These are phyloP conservation scores for Pyrrhia umbra DNA, from an alignment of 2,888 invertebrate genomes.

Conservation along the genomic window DNA sequence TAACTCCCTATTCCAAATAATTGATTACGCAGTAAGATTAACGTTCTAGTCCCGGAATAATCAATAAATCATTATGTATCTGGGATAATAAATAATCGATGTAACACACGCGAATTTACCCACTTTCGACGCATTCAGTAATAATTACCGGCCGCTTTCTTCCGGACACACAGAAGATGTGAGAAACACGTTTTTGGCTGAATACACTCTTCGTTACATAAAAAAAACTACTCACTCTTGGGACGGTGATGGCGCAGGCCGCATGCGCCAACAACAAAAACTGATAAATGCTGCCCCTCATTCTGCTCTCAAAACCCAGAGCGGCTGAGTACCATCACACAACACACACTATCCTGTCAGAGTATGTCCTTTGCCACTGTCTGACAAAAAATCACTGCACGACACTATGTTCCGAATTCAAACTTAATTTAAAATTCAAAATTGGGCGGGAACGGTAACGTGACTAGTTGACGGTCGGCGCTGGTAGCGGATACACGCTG, in stretches of 20 bases:
- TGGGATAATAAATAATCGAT: conserved; percentile 55
- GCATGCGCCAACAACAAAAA: conserved; percentile 86
- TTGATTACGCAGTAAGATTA: conserved; percentile 26
- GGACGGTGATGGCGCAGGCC: conserved; percentile 87
- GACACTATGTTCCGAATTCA: conserved; percentile 63
- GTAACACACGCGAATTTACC: conserved; percentile 51
- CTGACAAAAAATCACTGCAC: conserved; percentile 72
- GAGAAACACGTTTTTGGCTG: conserved; percentile 26
- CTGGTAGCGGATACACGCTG: conserved; percentile 75
- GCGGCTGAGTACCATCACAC: conserved; percentile 88
- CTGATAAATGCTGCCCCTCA: conserved; percentile 84
- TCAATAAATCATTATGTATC: conserved; percentile 50
- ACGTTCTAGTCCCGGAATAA: conserved; percentile 11
- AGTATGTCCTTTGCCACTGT: conserved; percentile 66
- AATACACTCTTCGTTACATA: conserved; percentile 1
- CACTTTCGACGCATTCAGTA: conserved; percentile 46
- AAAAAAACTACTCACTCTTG: conserved; percentile 79
- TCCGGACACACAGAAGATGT: conserved; percentile 45
- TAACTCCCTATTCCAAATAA: conserved; percentile 21
- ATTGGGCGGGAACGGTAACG: conserved; percentile 58
- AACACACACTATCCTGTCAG: conserved; percentile 77
- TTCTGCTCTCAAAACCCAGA: conserved; percentile 84
- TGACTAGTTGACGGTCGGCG: conserved; percentile 65
- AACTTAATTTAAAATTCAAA: conserved; percentile 48
- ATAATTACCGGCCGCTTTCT: conserved; percentile 55